A percentile compares a stretch with the other conserved stretches of the same genome.
Evolutionary conservation across 2,888 invertebrate genomes (phyloP).

Genomic region (Hyposoter didymator): DNA sequence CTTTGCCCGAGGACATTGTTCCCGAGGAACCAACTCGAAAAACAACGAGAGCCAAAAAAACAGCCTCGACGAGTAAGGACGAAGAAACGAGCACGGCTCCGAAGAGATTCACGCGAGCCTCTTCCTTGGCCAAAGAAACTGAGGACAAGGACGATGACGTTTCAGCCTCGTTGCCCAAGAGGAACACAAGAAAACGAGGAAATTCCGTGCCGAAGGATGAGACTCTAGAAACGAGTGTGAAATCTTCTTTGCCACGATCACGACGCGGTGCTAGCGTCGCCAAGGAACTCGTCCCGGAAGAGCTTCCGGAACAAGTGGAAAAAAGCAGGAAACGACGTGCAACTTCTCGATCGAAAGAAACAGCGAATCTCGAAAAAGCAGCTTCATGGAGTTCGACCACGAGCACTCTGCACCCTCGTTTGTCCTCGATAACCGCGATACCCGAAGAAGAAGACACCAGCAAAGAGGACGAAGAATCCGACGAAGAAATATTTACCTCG

Average conservation of each 20-base stretch:
- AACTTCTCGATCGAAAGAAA: conserved; percentile 12
- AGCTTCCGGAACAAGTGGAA: conserved; percentile 47
- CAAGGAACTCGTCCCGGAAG: conserved; percentile 72
- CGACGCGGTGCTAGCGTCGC: conserved; percentile 69
- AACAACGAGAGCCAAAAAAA: conserved; percentile 49
- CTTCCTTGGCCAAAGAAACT: conserved; percentile 66
- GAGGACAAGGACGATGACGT: conserved; percentile 28
- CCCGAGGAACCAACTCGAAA: conserved; percentile 60
- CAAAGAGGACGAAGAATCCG: conserved; percentile 43
- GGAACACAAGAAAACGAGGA: conserved; percentile 67
- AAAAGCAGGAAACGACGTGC: conserved; percentile 11
- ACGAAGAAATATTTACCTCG: conserved; percentile 27
- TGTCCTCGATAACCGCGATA: conserved; percentile 76
- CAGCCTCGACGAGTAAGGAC: conserved; percentile 49
- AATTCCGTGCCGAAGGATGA: conserved; percentile 77
- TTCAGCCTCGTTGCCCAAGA: background rate
- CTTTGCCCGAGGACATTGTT: conserved; percentile 37
- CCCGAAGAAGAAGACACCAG: conserved; percentile 78
- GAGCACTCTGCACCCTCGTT: conserved; percentile 73
- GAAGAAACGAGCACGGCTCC: conserved; percentile 28
- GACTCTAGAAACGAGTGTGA: conserved; percentile 55
- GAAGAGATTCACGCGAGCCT: conserved; percentile 61
- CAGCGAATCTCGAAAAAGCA: conserved; percentile 10
- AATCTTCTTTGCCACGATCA: conserved; percentile 60
- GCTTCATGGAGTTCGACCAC: conserved; percentile 66